Conservation (phyloP, 2,888 invertebrate genomes). For the Stramonita haemastoma region DNA sequence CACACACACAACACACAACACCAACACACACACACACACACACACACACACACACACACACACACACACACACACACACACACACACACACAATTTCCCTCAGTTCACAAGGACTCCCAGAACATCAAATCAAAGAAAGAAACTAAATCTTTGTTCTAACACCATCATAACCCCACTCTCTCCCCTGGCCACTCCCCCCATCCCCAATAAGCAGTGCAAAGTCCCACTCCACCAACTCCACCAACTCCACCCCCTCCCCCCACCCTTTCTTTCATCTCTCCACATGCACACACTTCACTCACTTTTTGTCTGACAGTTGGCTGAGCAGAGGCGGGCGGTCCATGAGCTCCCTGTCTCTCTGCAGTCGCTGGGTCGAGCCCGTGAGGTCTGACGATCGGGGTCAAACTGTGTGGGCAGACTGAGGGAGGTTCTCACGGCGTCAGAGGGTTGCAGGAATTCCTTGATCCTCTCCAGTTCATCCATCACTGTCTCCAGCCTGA, state of each 20-base stretch:
- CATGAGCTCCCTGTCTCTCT: conserved; percentile 29
- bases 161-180: not conserved
- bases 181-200: not conserved
- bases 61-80: not conserved
- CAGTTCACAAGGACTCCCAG: not conserved
- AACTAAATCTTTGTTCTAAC: not conserved
- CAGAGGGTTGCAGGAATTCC: conserved; percentile 57
- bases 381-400: not conserved
- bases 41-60: not conserved
- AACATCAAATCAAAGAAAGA: not conserved
- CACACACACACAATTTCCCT: not conserved
- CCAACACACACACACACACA: not conserved
- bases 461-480: conserved; percentile 71
- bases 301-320: not conserved
- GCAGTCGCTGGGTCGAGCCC: not conserved
- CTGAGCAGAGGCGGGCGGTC: not conserved
- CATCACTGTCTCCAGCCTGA: conserved; percentile 70
- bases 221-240: not conserved
- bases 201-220: not conserved
- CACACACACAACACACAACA: not conserved
- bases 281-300: not conserved
- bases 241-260: not conserved
- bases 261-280: not conserved
- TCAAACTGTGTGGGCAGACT: not conserved
- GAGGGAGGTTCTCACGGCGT: not conserved